Base-by-base conservation (phyloP, 2,113 vertebrate species). In the Prunella fulvescens region DNA sequence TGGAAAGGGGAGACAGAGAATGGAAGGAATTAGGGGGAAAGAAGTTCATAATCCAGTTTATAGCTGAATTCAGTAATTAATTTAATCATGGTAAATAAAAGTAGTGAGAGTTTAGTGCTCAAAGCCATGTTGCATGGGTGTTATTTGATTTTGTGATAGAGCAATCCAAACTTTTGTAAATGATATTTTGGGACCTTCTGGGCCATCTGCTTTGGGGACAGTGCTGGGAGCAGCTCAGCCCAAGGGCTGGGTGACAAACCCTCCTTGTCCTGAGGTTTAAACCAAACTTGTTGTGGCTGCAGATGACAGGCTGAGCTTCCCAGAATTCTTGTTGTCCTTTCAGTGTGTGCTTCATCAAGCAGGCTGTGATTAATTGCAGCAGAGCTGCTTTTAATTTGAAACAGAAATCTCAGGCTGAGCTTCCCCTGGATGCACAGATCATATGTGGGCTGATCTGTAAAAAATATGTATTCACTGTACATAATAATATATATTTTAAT, bases 131-230 rank as follows among this genome's bases (percentile, higher is more conserved):
- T 45, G 56, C 37, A 28, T 44, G 60, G 17, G 50, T 44, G 72
- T 19, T 67, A 50, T 77, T 93, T 64, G 37, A 82, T 84, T 61
- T 69, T 45, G 28, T 83, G 94, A 65, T 40, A 56, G 88, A 53
- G 95, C 91, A 97, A 94, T 80, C 87, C 54, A 93, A 97, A 90
- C 90, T 90, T 95, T 37, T 84, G 66, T 56, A 95, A 95, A 87
- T 65, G 92, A 86, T 97, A 74, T 87, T 86, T 56, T 33, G n/a
- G 65, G 97, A 86, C 93, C 84, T 88, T 77, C 71, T 39, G 80
- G 94, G 82, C 96, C 96, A 95, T 96, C 95, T 95, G 90, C 60
- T 91, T 95, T 95, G 87, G 93, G 94, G 92, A 86, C 93, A 91
- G 80, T 57, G 37, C 73, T 96, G 79, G 78, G 92, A 62, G 88